Percentiles rank a stretch among this genome's conserved stretches.
These are phyloP conservation scores for Icerya purchasi DNA, from an alignment of 2,888 invertebrate species.

Conservation along the genomic window DNA sequence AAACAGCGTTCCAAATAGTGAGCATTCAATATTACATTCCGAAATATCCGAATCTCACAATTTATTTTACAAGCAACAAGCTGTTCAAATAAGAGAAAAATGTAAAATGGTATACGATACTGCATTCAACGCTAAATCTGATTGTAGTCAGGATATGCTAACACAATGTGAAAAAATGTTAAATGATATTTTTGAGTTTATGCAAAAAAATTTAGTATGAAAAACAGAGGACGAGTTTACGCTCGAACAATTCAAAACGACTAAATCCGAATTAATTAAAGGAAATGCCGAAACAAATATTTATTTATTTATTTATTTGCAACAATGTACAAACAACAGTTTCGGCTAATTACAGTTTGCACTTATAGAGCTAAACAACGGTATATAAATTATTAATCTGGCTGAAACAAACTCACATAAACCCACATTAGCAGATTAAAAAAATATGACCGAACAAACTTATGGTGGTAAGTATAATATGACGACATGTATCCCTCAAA, in stretches of 20 bases:
- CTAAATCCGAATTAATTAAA: neutral
- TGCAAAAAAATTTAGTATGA: neutral
- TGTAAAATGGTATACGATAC: neutral
- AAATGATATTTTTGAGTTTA: neutral
- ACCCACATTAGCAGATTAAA: no score
- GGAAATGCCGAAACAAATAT: neutral
- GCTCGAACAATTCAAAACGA: neutral
- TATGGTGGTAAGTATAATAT: no score
- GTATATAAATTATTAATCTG: no score
- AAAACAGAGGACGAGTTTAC: neutral
- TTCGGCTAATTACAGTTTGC: no score
- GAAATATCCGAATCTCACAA: neutral
- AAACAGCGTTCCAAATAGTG: neutral
- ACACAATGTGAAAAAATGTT: neutral
- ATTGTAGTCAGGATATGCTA: neutral
- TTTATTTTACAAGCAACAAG: neutral
- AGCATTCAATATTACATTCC: neutral
- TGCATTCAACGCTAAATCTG: neutral
- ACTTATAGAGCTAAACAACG: no score
- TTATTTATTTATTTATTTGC: no score
- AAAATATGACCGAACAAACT: no score
- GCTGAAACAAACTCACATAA: no score
- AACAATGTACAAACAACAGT: no score
- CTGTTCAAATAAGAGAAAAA: neutral
- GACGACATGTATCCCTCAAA: no score